Conservation (phyloP, 2,888 invertebrate species). For the Apamea crenata region DNA sequence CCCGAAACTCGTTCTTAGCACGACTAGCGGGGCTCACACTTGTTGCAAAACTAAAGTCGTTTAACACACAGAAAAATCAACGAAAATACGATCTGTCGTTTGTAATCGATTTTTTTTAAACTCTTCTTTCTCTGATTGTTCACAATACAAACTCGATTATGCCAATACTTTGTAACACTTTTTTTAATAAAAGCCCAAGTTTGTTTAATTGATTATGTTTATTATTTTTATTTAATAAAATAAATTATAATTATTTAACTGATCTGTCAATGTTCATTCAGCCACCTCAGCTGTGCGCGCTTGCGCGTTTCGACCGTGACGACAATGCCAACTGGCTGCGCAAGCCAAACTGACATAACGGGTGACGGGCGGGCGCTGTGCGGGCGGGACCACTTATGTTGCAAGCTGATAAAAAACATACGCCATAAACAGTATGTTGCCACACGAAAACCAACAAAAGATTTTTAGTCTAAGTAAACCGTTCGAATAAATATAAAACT, state of each 20-base stretch:
- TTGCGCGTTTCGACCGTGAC: constrained; percentile 68
- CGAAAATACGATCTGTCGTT: constrained; percentile 78
- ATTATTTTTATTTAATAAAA: constrained; percentile 73
- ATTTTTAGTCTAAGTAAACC: not conserved
- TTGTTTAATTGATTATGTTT: constrained; percentile 72
- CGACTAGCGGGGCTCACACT: constrained; percentile 79
- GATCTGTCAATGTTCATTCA: constrained; percentile 82
- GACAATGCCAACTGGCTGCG: constrained; percentile 82
- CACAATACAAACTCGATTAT: constrained; percentile 65
- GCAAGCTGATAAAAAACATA: constrained; percentile 43
- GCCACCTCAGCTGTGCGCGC: constrained; percentile 78
- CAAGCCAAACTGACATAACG: constrained; percentile 79
- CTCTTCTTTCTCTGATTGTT: constrained; percentile 71
- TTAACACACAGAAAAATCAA: constrained; percentile 79
- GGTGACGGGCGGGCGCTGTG: constrained; percentile 64
- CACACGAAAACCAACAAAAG: constrained; percentile 10
- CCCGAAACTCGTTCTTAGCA: constrained; percentile 83
- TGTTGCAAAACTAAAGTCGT: constrained; percentile 85
- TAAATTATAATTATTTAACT: constrained; percentile 73
- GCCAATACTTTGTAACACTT: constrained; percentile 76
- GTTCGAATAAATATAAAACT: not conserved
- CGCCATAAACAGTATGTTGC: constrained; percentile 40
- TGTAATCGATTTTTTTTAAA: constrained; percentile 84
- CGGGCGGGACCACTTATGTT: constrained; percentile 69
- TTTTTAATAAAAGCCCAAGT: constrained; percentile 76